Percentiles rank a stretch among this genome's conserved stretches.
phyloP scores from a whole-genome alignment of 2,888 invertebrate genomes.

The Conchocele bisecta region DNA sequence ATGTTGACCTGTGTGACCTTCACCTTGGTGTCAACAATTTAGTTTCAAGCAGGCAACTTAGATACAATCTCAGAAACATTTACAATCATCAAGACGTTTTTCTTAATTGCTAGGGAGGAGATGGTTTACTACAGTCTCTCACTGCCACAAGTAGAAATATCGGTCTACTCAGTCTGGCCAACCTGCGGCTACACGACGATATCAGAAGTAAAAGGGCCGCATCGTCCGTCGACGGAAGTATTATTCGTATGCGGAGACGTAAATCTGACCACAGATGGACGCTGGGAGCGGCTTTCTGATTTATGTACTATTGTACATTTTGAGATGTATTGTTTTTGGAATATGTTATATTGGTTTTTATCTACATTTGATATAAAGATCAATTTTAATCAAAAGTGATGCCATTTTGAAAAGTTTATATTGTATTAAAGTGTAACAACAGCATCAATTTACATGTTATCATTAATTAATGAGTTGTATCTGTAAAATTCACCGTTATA shows the following conservation, averaged over 20 bases:
- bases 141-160: conserved; percentile 81
- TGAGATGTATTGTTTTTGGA: too few species aligned
- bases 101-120: conserved; percentile 73
- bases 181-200: conserved; percentile 76
- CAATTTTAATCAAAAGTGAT: too few species aligned
- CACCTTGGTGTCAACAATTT: too few species aligned
- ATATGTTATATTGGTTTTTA: too few species aligned
- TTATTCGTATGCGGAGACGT: conserved; percentile 79
- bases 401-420: too few species aligned
- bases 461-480: too few species aligned
- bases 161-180: conserved; percentile 77
- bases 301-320: too few species aligned
- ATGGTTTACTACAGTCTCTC: conserved; percentile 79
- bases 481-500: too few species aligned
- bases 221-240: conserved; percentile 74
- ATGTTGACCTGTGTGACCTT: too few species aligned
- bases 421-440: too few species aligned
- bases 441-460: too few species aligned
- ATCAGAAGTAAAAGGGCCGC: conserved; percentile 79
- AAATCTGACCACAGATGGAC: conserved; percentile 80
- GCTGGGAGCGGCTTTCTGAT: conserved; percentile 77
- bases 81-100: not conserved
- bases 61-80: not conserved
- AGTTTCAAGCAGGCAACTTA: not conserved
- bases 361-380: too few species aligned